Percentiles rank a stretch among this genome's conserved stretches.
Conservation (phyloP, 2,888 invertebrate species). For the Mactromeris polynyma region DNA sequence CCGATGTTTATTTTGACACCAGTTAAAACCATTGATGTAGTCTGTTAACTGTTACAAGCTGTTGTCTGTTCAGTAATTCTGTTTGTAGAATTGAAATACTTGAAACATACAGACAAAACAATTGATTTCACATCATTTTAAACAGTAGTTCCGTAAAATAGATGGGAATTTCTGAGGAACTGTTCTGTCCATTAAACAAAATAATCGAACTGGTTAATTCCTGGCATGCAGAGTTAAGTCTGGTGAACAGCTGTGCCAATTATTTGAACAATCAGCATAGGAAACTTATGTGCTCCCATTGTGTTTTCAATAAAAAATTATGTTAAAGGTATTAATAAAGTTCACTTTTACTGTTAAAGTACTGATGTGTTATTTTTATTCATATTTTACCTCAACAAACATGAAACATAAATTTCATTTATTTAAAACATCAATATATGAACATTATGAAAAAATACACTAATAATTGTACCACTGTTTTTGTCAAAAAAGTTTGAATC, state of each 20-base stretch:
- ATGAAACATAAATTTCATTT: too few relatives aligned
- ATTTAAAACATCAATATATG: too few relatives aligned
- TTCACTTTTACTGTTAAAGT: too few relatives aligned
- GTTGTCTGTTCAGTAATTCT: not conserved
- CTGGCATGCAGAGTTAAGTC: not conserved
- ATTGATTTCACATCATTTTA: constrained; percentile 16
- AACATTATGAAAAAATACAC: too few relatives aligned
- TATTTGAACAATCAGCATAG: not conserved
- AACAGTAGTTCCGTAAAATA: not conserved
- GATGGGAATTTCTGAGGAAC: not conserved
- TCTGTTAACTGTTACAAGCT: not conserved
- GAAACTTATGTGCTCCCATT: not conserved
- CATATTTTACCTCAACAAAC: too few relatives aligned
- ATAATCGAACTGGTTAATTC: constrained; percentile 19
- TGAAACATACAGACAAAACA: not conserved
- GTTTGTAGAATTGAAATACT: not conserved
- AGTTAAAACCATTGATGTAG: not conserved
- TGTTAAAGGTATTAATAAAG: too few relatives aligned
- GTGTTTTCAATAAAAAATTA: not conserved
- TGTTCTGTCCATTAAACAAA: constrained; percentile 10
- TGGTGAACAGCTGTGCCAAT: not conserved
- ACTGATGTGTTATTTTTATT: too few relatives aligned
- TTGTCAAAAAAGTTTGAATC: too few relatives aligned
- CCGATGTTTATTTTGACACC: not conserved
- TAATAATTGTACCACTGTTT: too few relatives aligned